phyloP scores from a whole-genome alignment of 2,888 invertebrate species.

The Ametastegia equiseti region DNA sequence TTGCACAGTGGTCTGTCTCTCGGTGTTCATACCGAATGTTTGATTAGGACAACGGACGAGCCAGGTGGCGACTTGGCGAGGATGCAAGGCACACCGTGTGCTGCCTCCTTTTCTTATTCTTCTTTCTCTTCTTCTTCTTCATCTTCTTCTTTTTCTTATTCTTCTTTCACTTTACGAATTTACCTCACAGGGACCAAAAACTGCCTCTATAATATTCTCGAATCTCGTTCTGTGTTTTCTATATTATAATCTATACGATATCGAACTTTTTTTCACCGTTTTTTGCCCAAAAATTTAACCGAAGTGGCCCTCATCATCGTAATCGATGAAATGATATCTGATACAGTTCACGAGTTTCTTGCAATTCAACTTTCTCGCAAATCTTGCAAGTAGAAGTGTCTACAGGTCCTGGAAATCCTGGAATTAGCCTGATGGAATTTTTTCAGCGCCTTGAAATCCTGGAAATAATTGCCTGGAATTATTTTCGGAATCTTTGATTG shows the following conservation, averaged over 20 bases:
- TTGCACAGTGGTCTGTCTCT: constrained; percentile 59
- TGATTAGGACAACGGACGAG: constrained; percentile 69
- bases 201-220: neutral
- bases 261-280: neutral
- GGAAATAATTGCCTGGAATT: too few species aligned
- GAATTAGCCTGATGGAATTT: too few species aligned
- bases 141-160: neutral
- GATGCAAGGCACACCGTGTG: constrained; percentile 27
- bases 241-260: too few species aligned
- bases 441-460: too few species aligned
- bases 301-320: too few species aligned
- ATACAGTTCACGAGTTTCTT: too few species aligned
- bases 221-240: neutral
- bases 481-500: too few species aligned
- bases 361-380: too few species aligned
- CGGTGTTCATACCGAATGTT: constrained; percentile 68
- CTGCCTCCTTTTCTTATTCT: too few species aligned
- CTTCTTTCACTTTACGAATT: constrained; percentile 4
- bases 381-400: too few species aligned
- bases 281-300: neutral
- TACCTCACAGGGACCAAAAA: constrained; percentile 7
- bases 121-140: neutral
- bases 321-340: too few species aligned
- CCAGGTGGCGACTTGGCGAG: constrained; percentile 65
- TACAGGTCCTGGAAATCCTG: too few species aligned